Evolutionary conservation across 2,113 vertebrate species (phyloP).

Genomic region (Chinchilla lanigera): DNA sequence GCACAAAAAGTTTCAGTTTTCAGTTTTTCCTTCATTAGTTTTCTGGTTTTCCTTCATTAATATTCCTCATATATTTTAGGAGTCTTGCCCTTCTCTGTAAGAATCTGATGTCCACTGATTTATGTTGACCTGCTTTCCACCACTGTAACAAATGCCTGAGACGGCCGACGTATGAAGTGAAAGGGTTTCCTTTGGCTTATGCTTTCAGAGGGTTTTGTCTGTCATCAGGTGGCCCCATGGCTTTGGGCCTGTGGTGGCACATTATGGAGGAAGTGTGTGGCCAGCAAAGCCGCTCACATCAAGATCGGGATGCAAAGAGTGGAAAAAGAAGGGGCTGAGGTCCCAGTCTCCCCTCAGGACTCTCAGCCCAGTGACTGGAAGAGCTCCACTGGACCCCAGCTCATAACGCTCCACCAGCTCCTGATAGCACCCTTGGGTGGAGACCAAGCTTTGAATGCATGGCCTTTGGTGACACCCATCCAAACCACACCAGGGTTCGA

Average conservation of each 20-base stretch:
- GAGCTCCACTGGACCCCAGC: too few relatives aligned
- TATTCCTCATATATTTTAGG: not conserved
- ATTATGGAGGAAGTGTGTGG: not conserved
- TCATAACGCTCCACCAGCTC: not conserved
- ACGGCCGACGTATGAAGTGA: not conserved
- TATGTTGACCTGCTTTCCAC: not conserved
- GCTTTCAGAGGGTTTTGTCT: not conserved
- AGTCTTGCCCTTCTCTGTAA: not conserved
- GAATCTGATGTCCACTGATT: not conserved
- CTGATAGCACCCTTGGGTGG: too few relatives aligned
- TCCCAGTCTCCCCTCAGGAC: too few relatives aligned
- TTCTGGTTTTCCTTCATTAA: not conserved
- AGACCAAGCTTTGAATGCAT: not conserved
- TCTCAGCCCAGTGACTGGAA: too few relatives aligned
- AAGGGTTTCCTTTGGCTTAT: not conserved
- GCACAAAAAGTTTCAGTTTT: not conserved
- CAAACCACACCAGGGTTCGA: not conserved
- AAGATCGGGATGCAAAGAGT: not conserved
- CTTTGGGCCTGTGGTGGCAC: not conserved
- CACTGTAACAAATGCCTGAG: not conserved
- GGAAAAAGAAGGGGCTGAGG: not conserved
- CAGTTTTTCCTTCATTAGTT: slow-evolving; percentile 10
- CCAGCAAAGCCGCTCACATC: not conserved
- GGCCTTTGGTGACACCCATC: too few relatives aligned
- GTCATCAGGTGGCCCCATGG: fast-evolving